Conservation (phyloP, 2,113 vertebrate genomes). For the Hydropotes inermis region DNA sequence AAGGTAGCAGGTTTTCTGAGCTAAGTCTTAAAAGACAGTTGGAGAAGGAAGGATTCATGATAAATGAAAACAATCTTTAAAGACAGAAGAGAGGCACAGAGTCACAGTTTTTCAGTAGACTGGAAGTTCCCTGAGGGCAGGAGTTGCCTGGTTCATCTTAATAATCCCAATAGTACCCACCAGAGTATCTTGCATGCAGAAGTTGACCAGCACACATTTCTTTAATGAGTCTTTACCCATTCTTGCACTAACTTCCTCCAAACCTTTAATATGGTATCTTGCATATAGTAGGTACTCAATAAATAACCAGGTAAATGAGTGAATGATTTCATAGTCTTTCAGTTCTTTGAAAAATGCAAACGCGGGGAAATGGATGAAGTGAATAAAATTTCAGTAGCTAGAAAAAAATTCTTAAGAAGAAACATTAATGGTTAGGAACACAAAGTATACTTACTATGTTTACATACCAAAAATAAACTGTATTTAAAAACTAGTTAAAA, state of each 20-base stretch:
- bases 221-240: neutral
- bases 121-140: neutral
- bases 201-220: neutral
- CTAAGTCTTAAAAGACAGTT: neutral
- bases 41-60: neutral
- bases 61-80: neutral
- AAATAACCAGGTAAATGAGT: neutral
- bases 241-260: neutral
- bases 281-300: constrained; percentile 33
- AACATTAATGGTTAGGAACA: neutral
- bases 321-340: neutral
- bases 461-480: neutral
- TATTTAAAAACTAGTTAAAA: constrained; percentile 38
- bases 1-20: neutral
- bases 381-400: neutral
- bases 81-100: neutral
- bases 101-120: neutral
- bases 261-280: neutral
- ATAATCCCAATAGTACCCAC: fast-evolving
- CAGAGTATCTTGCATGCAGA: neutral
- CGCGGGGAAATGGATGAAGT: neutral
- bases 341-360: neutral
- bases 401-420: neutral
- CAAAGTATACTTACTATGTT: constrained; percentile 9
- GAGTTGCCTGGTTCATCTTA: neutral